Evolutionary conservation across 2,888 invertebrate genomes (phyloP).

Genomic region (Eupithecia subfuscata): DNA sequence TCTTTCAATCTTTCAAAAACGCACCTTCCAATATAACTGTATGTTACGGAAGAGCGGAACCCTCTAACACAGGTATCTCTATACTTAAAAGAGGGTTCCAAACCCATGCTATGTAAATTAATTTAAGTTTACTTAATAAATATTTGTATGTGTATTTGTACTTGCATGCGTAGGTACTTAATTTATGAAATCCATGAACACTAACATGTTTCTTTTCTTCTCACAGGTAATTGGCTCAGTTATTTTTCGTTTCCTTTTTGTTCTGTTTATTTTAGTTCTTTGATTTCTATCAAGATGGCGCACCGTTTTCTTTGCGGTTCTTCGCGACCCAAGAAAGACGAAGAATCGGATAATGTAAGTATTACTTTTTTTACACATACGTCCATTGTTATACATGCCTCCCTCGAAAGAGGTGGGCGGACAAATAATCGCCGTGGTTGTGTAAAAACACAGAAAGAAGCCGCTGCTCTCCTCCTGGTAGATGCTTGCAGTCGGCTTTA

Average conservation of each 20-base stretch:
- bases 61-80: no score
- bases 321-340: neutral
- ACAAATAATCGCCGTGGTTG: neutral
- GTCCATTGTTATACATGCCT: neutral
- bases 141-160: no score
- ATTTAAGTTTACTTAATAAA: no score
- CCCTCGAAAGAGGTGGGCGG: neutral
- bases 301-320: neutral
- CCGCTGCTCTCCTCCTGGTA: neutral
- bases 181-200: neutral
- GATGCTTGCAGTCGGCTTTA: no score
- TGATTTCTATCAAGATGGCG: neutral
- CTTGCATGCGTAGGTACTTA: neutral
- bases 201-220: neutral
- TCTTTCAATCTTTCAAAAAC: no score
- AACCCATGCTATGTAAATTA: no score
- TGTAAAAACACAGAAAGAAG: neutral
- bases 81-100: no score
- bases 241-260: neutral
- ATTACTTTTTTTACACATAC: neutral
- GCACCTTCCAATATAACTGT: no score
- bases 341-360: neutral
- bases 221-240: neutral
- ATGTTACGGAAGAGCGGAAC: no score
- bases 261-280: neutral